Percentiles rank a stretch among this genome's conserved stretches.
These are phyloP conservation scores for Idaea dimidiata DNA, from an alignment of 2,888 invertebrate genomes.

Conservation along the genomic window DNA sequence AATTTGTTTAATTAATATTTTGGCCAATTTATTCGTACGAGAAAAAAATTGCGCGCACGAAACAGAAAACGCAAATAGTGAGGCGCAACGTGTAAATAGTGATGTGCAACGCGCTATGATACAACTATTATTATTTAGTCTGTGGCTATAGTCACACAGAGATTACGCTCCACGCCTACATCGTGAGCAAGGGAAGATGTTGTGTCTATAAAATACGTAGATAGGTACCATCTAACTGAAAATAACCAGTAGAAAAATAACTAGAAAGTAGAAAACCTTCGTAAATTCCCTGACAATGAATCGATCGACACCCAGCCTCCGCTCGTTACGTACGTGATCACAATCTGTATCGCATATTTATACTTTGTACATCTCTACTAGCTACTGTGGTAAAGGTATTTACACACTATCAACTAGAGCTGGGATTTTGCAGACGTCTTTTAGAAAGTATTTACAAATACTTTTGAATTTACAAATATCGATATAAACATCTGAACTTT, in stretches of 20 bases:
- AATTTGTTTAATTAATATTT: too few relatives aligned
- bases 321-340: conserved; percentile 77
- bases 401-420: not conserved
- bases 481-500: too few relatives aligned
- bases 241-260: not conserved
- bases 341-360: conserved; percentile 76
- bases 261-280: conserved; percentile 26
- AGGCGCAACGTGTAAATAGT: too few relatives aligned
- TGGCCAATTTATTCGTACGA: too few relatives aligned
- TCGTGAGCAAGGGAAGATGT: not conserved
- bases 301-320: conserved; percentile 54
- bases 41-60: too few relatives aligned
- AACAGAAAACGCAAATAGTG: too few relatives aligned
- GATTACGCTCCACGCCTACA: too few relatives aligned
- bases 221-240: not conserved
- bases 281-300: conserved; percentile 59
- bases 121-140: too few relatives aligned
- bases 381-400: conserved; percentile 14
- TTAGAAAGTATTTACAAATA: not conserved
- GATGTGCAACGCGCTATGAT: too few relatives aligned
- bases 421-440: not conserved
- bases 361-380: conserved; percentile 63
- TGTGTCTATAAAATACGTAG: not conserved
- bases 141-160: too few relatives aligned
- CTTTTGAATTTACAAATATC: too few relatives aligned